Percentiles rank a stretch among this genome's conserved stretches.
phyloP scores from a whole-genome alignment of 1,140 invertebrate genomes.

The Cecropterus lyciades region DNA sequence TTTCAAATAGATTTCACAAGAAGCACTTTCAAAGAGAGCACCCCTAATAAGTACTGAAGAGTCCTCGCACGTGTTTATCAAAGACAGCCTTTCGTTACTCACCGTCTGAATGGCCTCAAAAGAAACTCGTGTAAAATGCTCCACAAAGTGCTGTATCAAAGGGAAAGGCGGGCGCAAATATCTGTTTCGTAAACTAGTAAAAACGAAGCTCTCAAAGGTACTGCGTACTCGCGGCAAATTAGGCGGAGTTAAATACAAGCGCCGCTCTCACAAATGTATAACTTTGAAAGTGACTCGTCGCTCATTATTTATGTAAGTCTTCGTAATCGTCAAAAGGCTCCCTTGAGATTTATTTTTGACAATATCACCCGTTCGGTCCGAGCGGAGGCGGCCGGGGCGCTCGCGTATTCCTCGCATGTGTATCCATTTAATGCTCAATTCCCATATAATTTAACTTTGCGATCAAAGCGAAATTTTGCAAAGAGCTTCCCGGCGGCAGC shows the following conservation, averaged over 20 bases:
- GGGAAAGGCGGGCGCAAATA: constrained; percentile 82
- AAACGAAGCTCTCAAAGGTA: constrained; percentile 81
- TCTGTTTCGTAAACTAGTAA: constrained; percentile 84
- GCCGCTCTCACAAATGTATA: constrained; percentile 70
- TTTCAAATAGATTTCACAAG: constrained; percentile 83
- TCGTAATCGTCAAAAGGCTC: constrained; percentile 71
- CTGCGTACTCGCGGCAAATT: constrained; percentile 81
- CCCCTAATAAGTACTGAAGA: constrained; percentile 84
- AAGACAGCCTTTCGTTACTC: constrained; percentile 84
- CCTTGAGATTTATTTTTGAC: constrained; percentile 64
- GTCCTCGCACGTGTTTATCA: constrained; percentile 84
- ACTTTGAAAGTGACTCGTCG: constrained; percentile 74
- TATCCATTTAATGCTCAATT: constrained; percentile 84
- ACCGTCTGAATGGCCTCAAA: constrained; percentile 84
- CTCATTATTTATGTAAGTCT: constrained; percentile 81
- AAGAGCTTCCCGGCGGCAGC: constrained; percentile 80
- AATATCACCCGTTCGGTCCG: constrained; percentile 62
- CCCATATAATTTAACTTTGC: constrained; percentile 84
- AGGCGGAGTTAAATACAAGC: constrained; percentile 81
- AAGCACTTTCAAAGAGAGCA: constrained; percentile 83
- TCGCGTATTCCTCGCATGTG: constrained; percentile 68
- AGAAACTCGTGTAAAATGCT: constrained; percentile 84
- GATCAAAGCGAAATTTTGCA: constrained; percentile 83
- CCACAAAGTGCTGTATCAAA: constrained; percentile 83
- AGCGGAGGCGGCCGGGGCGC: constrained; percentile 45